These are phyloP conservation scores for Diprion similis DNA, from an alignment of 1,140 invertebrate species.

Conservation along the genomic window DNA sequence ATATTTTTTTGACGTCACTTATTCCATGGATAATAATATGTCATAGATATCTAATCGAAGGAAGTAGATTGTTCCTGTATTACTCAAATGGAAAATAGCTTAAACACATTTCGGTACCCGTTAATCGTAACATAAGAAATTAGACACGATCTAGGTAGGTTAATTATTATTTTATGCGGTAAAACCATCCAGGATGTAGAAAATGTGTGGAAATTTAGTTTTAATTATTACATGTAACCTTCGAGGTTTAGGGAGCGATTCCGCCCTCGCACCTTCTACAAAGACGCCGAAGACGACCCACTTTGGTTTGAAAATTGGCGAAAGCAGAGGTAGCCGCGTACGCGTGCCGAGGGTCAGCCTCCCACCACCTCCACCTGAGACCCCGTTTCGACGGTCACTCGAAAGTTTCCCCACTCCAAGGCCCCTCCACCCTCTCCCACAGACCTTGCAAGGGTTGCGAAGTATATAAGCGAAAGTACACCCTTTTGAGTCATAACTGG, in stretches of 20 bases:
- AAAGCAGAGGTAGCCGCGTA: constrained; percentile 1
- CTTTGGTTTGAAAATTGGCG: constrained; percentile 25
- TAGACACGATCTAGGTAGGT: no score
- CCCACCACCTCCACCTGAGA: constrained; percentile 11
- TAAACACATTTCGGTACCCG: no score
- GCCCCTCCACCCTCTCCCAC: constrained; percentile 21
- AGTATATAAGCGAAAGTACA: constrained; percentile 39
- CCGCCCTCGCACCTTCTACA: neutral
- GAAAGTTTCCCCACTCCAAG: constrained; percentile 30
- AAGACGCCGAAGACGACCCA: neutral
- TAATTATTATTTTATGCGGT: no score
- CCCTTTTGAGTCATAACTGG: constrained; percentile 17
- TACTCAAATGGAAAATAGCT: no score
- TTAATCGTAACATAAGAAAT: no score
- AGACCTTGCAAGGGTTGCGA: constrained; percentile 35
- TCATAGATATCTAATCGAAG: no score
- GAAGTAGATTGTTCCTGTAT: no score
- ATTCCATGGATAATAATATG: no score
- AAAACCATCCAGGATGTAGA: no score
- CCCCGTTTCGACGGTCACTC: constrained; percentile 24
- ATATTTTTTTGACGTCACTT: no score
- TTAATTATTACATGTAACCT: neutral
- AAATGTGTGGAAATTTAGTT: neutral
- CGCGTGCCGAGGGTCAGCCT: constrained; percentile 30
- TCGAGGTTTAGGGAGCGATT: neutral